Evolutionary conservation across 1,140 invertebrate species (phyloP), one percentile per base, ranked within the genome.

Genomic region (Neocloeon triangulifer): DNA sequence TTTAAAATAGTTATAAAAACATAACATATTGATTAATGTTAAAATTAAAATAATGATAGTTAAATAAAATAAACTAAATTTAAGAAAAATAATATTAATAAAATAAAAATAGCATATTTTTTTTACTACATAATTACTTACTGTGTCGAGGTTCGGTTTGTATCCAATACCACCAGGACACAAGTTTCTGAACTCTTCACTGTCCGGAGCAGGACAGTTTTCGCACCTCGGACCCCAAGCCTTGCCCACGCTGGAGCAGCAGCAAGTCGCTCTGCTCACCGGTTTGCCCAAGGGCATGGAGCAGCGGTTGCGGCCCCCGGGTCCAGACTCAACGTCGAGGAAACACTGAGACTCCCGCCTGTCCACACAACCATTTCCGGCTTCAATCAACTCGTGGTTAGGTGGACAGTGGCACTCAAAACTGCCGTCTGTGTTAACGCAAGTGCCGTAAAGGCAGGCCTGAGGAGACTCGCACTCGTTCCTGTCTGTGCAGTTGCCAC

Each of bases 141-240:
- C 76, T 7, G 81, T 85, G 16, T 73, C 58, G 6, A 62, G 59
- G 42, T 86, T 81, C 1, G 81, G 81, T 42, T 72, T 66, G 44
- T 85, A 88, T 0, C 84, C 82, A 19, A 64, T 56, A 8, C 81
- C 81, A 15, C 77, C 77, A 1, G 81, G 79, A 52, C 84, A 89
- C 2, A 89, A 55, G 25, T 65, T 56, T 29, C 72, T 62, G 44
- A 77, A 80, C 37, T 81, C 78, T 37, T 67, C 69, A 0, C 65
- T 65, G 4, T 69, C 68, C 1, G 54, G 47, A 19, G 60, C 49
- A 1, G 84, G 84, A 48, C 84, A 89, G 3, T 67, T 43, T 44
- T 85, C 77, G 53, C 84, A 88, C 26, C 62, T 56, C 18, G 75
- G 70, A 14, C 80, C 81, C 81, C 82, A 88, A 0, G 73, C 79